Evolutionary conservation across 92 coral and sea anemone genomes (phyloP).

Genomic region (Meandrina meandrites): DNA sequence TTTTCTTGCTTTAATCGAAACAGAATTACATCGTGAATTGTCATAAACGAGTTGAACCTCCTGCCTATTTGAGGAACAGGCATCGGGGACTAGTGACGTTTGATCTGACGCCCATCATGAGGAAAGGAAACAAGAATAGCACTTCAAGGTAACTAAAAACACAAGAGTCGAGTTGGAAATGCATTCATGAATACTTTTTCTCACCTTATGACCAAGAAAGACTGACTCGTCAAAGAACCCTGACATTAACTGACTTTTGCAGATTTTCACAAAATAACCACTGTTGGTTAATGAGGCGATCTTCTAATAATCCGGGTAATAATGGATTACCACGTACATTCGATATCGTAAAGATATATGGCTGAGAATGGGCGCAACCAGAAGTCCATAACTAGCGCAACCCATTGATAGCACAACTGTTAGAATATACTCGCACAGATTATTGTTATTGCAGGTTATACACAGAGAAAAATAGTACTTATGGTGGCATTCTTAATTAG

Average conservation of each 20-base stretch:
- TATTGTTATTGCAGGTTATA: not conserved
- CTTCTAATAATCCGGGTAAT: no score
- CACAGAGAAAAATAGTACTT: not conserved
- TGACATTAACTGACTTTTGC: no score
- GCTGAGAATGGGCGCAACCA: no score
- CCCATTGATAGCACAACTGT: not conserved
- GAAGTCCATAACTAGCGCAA: no score
- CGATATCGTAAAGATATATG: no score
- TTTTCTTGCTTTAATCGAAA: not conserved
- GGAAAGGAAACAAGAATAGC: constrained; percentile 18
- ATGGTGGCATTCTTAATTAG: not conserved
- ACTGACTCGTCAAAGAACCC: no score
- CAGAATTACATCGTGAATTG: constrained; percentile 87
- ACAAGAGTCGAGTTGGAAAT: no score
- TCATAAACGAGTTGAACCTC: constrained; percentile 54
- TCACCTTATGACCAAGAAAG: no score
- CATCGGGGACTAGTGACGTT: constrained; percentile 64
- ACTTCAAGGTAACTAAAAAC: constrained; percentile 23
- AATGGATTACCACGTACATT: no score
- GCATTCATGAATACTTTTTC: no score
- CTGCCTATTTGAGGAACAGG: constrained; percentile 81
- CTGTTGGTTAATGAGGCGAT: no score
- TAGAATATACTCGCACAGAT: not conserved
- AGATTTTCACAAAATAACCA: no score
- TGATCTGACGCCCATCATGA: constrained; percentile 87